These are phyloP conservation scores for Hyla sarda DNA, from an alignment of 2,113 vertebrate species.

Conservation along the genomic window DNA sequence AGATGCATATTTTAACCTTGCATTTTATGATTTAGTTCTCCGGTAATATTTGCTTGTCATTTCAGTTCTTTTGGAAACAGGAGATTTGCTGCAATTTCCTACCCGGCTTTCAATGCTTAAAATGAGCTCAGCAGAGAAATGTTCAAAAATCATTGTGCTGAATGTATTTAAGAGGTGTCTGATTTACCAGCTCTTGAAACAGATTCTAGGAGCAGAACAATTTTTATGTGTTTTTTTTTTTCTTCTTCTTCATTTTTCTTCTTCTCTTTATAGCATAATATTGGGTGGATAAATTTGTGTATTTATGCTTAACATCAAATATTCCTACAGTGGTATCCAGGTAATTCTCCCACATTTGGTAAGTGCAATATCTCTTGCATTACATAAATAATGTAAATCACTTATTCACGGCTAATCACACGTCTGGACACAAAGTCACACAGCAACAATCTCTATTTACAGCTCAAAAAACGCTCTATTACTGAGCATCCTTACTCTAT, in stretches of 20 bases:
- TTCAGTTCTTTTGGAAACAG: constrained; percentile 38
- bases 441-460: constrained; percentile 16
- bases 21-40: constrained; percentile 11
- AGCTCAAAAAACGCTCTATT: neutral
- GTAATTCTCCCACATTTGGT: neutral
- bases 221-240: constrained; percentile 11
- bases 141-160: constrained; percentile 38
- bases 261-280: constrained; percentile 28
- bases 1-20: neutral
- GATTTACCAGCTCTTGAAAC: constrained; percentile 32
- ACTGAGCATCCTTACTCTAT: neutral
- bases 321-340: neutral
- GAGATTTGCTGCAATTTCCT: constrained; percentile 21
- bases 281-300: neutral
- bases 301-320: neutral
- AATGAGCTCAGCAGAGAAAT: constrained; percentile 17
- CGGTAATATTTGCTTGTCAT: constrained; percentile 22
- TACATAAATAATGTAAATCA: constrained; percentile 43
- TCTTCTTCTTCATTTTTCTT: neutral
- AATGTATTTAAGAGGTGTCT: constrained; percentile 36
- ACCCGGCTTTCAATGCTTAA: constrained; percentile 19
- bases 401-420: constrained; percentile 34
- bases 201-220: constrained; percentile 6
- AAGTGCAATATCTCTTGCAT: neutral
- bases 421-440: constrained; percentile 12